Percentiles rank a stretch among this genome's conserved stretches.
phyloP scores from a whole-genome alignment of 2,888 invertebrate species.

The Limnephilus lunatus region DNA sequence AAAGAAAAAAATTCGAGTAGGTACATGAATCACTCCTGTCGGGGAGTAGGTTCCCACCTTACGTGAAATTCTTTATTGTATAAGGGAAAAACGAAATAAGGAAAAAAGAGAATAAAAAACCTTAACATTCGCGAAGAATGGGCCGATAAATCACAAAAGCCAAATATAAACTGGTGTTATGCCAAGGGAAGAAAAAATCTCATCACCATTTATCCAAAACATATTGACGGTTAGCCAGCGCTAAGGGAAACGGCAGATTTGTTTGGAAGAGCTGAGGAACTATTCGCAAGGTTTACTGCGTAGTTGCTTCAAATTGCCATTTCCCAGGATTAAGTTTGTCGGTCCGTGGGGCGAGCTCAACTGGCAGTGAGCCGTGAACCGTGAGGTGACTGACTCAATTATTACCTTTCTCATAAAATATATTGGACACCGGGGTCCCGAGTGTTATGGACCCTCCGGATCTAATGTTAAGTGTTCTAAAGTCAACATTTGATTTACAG shows the following conservation, averaged over 20 bases:
- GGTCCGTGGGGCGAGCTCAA: not conserved
- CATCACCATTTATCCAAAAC: constrained; percentile 27
- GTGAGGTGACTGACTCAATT: not conserved
- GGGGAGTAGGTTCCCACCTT: constrained; percentile 7
- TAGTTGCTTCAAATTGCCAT: constrained; percentile 33
- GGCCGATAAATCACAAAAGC: constrained; percentile 50
- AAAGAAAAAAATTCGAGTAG: constrained; percentile 9
- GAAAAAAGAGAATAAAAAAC: constrained; percentile 43
- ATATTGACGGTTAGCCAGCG: constrained; percentile 23
- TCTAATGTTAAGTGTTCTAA: not conserved
- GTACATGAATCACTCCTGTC: constrained; percentile 30
- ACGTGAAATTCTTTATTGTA: constrained; percentile 34
- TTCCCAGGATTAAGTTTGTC: constrained; percentile 26
- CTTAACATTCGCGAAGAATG: constrained; percentile 45
- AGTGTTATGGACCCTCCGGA: constrained; percentile 3
- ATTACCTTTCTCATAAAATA: constrained; percentile 31
- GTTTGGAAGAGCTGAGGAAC: not conserved
- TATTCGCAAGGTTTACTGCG: constrained; percentile 7
- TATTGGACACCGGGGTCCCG: not conserved
- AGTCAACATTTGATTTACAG: constrained; percentile 3
- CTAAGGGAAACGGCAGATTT: constrained; percentile 24
- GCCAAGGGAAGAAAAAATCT: constrained; percentile 16
- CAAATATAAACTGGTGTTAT: constrained; percentile 43
- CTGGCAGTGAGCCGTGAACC: not conserved
- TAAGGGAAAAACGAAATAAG: not conserved